Evolutionary conservation across 1,140 invertebrate species (phyloP).

Genomic region (Drosophila auraria): DNA sequence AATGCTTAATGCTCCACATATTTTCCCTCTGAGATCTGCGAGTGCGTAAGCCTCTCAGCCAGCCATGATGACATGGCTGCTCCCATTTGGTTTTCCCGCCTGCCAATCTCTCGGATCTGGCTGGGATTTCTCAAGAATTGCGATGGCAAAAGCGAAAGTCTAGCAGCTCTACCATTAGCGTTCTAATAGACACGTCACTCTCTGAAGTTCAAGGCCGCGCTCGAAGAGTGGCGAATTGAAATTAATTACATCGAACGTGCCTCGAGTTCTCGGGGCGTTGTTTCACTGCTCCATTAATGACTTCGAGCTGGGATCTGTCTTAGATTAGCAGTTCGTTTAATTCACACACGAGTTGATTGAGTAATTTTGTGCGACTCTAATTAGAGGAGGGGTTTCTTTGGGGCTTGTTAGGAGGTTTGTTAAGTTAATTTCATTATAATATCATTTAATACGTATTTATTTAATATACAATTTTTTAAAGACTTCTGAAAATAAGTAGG

Average conservation of each 20-base stretch:
- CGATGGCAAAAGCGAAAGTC: constrained; percentile 73
- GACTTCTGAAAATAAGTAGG: neutral
- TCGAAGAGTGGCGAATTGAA: constrained; percentile 72
- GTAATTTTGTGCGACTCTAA: constrained; percentile 23
- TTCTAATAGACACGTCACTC: constrained; percentile 62
- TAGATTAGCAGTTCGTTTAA: constrained; percentile 57
- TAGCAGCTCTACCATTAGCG: constrained; percentile 39
- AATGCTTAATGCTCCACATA: constrained; percentile 68
- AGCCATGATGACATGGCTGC: constrained; percentile 34
- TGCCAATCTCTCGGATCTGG: constrained; percentile 13
- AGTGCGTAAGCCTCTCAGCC: constrained; percentile 46
- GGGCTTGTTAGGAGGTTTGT: neutral
- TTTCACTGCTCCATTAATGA: constrained; percentile 32
- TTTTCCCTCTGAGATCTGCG: constrained; percentile 17
- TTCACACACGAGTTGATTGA: constrained; percentile 36
- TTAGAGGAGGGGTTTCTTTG: constrained; percentile 9
- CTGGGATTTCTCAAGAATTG: constrained; percentile 65
- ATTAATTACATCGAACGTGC: constrained; percentile 68
- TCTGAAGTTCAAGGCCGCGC: constrained; percentile 70
- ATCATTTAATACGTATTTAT: too few species aligned
- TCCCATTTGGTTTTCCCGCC: constrained; percentile 53
- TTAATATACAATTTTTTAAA: too few species aligned
- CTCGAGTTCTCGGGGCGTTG: constrained; percentile 24
- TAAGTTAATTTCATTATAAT: neutral
- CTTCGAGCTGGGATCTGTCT: constrained; percentile 51